Percentiles rank a stretch among this genome's conserved stretches.
These are phyloP conservation scores for Dicentrarchus labrax DNA, from an alignment of 2,113 vertebrate species.

Conservation along the genomic window DNA sequence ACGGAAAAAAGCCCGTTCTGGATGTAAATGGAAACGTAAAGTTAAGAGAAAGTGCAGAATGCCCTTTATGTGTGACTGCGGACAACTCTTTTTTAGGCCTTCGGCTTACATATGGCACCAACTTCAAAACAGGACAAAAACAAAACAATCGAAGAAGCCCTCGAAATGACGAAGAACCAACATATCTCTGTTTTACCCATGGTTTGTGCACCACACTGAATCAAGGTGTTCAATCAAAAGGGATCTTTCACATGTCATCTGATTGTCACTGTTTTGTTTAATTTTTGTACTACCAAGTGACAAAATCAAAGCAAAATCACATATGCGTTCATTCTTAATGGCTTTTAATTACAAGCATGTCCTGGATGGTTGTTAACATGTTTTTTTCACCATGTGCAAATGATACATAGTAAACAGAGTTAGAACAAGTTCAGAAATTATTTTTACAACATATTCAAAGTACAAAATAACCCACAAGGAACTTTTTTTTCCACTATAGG, in stretches of 20 bases:
- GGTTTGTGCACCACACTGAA: neutral
- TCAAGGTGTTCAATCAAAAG: constrained; percentile 14
- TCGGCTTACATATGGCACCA: constrained; percentile 86
- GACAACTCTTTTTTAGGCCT: constrained; percentile 80
- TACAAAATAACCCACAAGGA: constrained; percentile 21
- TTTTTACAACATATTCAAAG: constrained; percentile 33
- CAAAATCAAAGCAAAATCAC: constrained; percentile 29
- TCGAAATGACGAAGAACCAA: constrained; percentile 6
- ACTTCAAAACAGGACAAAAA: constrained; percentile 75
- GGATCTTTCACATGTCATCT: neutral
- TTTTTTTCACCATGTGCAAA: constrained; percentile 77
- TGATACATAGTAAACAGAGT: constrained; percentile 69
- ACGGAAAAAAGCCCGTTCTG: neutral
- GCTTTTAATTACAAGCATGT: constrained; percentile 57
- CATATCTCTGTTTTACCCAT: neutral
- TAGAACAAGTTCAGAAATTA: constrained; percentile 6
- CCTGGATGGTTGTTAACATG: constrained; percentile 29
- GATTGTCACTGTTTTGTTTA: neutral
- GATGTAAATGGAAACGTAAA: constrained; percentile 9
- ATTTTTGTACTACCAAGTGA: constrained; percentile 8
- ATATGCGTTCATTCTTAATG: constrained; percentile 27
- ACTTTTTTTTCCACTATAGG: constrained; percentile 5
- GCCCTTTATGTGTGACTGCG: constrained; percentile 83
- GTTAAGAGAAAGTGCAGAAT: constrained; percentile 64
- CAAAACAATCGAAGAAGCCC: constrained; percentile 24